Conservation (phyloP, 2,113 vertebrate genomes). For the Camelus dromedarius region DNA sequence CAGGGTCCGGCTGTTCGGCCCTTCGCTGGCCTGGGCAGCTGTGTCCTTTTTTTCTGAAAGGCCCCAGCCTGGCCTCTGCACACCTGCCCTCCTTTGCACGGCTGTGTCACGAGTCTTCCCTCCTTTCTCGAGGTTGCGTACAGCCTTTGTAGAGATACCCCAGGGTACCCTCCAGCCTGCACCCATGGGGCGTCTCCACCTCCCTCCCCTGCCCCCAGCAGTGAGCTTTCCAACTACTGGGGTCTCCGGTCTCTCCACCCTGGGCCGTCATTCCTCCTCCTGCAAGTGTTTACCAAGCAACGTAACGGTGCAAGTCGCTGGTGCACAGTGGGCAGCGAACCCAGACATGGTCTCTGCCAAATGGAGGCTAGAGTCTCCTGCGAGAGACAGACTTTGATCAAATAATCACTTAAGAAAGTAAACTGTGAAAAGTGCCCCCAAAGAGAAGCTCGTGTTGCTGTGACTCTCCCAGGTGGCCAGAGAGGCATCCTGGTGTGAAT, state of each 20-base stretch:
- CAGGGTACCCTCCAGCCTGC: background rate
- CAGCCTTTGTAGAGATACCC: fast-evolving
- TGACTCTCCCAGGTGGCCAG: background rate
- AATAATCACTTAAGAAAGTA: fast-evolving
- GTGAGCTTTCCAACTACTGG: background rate
- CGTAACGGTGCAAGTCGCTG: fast-evolving
- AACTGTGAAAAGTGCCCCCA: background rate
- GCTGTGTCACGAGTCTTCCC: background rate
- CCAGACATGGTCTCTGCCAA: background rate
- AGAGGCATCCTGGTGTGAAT: fast-evolving
- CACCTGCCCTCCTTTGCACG: fast-evolving
- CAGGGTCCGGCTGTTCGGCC: fast-evolving
- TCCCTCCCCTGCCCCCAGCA: background rate
- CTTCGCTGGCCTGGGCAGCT: background rate
- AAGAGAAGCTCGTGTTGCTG: fast-evolving
- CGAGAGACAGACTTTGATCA: background rate
- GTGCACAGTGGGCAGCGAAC: background rate
- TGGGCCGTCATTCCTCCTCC: fast-evolving
- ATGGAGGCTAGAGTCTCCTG: fast-evolving
- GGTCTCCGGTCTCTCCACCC: fast-evolving
- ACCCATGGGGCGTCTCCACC: too few relatives aligned
- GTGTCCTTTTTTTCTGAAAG: background rate
- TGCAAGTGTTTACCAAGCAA: fast-evolving
- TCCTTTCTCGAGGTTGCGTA: background rate
- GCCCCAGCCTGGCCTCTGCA: background rate